Base-by-base conservation (phyloP, 1,140 invertebrate genomes). In the Drosophila serrata region DNA sequence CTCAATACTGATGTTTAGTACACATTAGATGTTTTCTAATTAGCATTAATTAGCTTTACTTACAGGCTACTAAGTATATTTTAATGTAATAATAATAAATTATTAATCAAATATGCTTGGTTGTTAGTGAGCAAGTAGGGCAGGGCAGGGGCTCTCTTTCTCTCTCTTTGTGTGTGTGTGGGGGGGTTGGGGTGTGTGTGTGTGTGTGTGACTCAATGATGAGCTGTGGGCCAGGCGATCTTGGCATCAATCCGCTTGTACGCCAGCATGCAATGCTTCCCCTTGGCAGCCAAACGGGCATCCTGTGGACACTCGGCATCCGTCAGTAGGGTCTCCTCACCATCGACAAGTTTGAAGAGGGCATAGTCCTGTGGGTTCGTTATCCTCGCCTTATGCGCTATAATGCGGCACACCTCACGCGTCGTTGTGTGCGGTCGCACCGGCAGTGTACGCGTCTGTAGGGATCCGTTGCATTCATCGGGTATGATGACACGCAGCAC, bases 361-460 rank as follows among this genome's bases (percentile, higher is more conserved):
- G 97, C 97, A 93, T 99, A 99, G 93, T 99, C 98, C 93, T 99
- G 98, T 29, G 98, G 97, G 94, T 99, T 99, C 12, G 98, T 99
- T 42, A 99, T 97, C 81, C 96, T 94, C 60, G 98, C 96, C 92
- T 98, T 98, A 91, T 98, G 97, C 1, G 98, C 98, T 68, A 99
- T 97, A 78, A 98, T 97, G 48, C 97, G 96, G 93, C 98, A 98
- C 43, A 99, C 95, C 93, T 99, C 98, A 31, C 96, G 95, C 0
- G 97, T 97, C 33, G 97, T 98, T 94, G 98, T 98, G 62, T 97
- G 97, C 0, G 98, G 97, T 80, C 98, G 94, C 58, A 98, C 97
- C 15, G 98, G 98, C 58, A 99, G 94, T 24, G 97, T 98, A 88
- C 98, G 97, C 42, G 97, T 98, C 60, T 97, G 95, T 77, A 99